phyloP scores from a whole-genome alignment of 2,888 invertebrate genomes.

The Polydrusus cervinus region DNA sequence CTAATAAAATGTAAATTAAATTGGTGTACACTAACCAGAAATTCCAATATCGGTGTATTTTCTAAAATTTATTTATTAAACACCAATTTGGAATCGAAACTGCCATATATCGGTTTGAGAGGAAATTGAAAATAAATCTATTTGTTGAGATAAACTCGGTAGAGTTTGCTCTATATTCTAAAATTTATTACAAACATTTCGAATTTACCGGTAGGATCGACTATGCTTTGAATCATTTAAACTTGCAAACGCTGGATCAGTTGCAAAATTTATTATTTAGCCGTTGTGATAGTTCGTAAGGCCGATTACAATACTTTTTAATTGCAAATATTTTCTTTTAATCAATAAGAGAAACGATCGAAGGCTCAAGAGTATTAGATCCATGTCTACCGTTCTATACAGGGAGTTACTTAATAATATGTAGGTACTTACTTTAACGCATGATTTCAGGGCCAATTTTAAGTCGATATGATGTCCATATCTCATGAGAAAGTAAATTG shows the following conservation, averaged over 20 bases:
- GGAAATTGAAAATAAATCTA: conserved; percentile 57
- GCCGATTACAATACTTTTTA: background rate
- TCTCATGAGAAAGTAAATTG: too few relatives aligned
- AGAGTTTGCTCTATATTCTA: conserved; percentile 25
- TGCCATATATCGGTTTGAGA: conserved; percentile 37
- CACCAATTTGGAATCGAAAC: conserved; percentile 48
- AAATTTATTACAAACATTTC: conserved; percentile 27
- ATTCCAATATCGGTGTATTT: conserved; percentile 6
- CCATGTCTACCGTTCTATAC: too few relatives aligned
- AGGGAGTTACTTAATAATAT: too few relatives aligned
- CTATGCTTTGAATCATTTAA: conserved; percentile 22
- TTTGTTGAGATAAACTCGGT: conserved; percentile 55
- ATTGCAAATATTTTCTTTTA: too few relatives aligned
- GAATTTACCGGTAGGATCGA: conserved; percentile 17
- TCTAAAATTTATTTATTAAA: conserved; percentile 31
- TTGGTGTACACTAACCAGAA: background rate
- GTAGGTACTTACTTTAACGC: too few relatives aligned
- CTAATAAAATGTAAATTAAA: conserved; percentile 26
- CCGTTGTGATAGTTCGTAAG: background rate
- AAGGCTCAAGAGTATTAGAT: too few relatives aligned
- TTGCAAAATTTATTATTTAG: conserved; percentile 3
- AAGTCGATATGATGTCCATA: too few relatives aligned
- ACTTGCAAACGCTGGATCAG: conserved; percentile 12
- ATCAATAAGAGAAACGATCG: too few relatives aligned
- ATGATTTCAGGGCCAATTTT: too few relatives aligned